Conservation (phyloP, 2,113 vertebrate species). For the Siniperca chuatsi region DNA sequence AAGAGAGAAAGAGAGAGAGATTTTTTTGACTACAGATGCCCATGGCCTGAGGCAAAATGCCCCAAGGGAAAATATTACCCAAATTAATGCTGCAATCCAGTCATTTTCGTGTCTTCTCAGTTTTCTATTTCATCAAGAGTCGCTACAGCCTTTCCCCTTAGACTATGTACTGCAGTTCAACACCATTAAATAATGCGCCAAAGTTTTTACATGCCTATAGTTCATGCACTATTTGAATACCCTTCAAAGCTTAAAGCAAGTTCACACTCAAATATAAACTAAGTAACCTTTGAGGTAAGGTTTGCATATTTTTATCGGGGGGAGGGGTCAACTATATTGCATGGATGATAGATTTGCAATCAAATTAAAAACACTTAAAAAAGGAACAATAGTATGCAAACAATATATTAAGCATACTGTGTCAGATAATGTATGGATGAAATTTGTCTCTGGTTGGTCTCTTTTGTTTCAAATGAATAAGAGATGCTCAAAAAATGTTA, state of each 20-base stretch:
- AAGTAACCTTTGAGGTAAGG: neutral
- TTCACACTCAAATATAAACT: neutral
- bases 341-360: neutral
- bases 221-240: neutral
- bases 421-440: neutral
- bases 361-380: neutral
- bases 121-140: slow-evolving; percentile 32
- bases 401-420: neutral
- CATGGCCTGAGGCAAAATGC: slow-evolving; percentile 16
- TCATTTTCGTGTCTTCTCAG: slow-evolving; percentile 31
- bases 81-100: slow-evolving; percentile 25
- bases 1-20: neutral
- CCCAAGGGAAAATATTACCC: slow-evolving; percentile 24
- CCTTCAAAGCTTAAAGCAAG: neutral
- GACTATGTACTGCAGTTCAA: neutral
- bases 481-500: neutral
- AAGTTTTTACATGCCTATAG: neutral
- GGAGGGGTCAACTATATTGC: neutral
- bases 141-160: neutral
- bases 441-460: neutral
- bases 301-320: neutral
- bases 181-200: slow-evolving; percentile 5
- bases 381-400: neutral
- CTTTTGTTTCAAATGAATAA: neutral
- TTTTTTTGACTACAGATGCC: slow-evolving; percentile 30